Evolutionary conservation across 2,113 vertebrate species (phyloP).

Genomic region (Sus scrofa): T2T-Sscrofa CM000813.6:126767501-126768000

Average conservation of each 20-base stretch:
- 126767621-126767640: neutral
- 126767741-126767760: neutral
- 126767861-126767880: neutral
- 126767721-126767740: neutral
- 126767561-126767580: neutral
- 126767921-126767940: neutral
- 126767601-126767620: neutral
- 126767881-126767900: neutral
- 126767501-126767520: conserved; percentile 16
- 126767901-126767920: neutral
- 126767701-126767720: neutral
- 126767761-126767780: neutral
- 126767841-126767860: neutral
- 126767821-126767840: conserved; percentile 1
- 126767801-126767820: neutral
- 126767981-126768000: neutral
- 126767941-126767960: neutral
- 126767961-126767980: neutral
- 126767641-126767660: conserved; percentile 24
- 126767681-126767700: neutral
- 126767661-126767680: neutral
- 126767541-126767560: neutral
- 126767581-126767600: neutral
- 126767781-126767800: conserved; percentile 40
- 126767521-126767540: conserved; percentile 24